Conservation (phyloP, 2,888 invertebrate species). For the Caenorhabditis sulstoni region DNA sequence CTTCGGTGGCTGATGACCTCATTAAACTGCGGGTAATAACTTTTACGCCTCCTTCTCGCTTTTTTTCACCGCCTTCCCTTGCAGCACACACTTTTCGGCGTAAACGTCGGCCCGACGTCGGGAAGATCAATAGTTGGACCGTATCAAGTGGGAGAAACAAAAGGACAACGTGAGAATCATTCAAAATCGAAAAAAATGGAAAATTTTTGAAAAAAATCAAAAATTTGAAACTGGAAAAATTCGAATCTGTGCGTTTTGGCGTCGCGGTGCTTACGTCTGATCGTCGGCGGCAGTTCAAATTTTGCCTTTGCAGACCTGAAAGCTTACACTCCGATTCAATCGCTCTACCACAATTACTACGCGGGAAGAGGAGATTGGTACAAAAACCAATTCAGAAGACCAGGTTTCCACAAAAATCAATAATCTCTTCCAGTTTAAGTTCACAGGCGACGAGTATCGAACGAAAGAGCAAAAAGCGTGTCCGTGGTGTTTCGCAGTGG, state of each 20-base stretch:
- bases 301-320: constrained; percentile 40
- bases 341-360: constrained; percentile 63
- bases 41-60: constrained; percentile 3
- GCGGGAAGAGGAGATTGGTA: constrained; percentile 66
- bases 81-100: constrained; percentile 60
- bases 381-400: constrained; percentile 59
- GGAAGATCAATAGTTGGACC: constrained; percentile 62
- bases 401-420: constrained; percentile 35
- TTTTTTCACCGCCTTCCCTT: background rate
- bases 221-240: background rate
- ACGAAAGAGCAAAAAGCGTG: constrained; percentile 70
- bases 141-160: constrained; percentile 56
- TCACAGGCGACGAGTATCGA: constrained; percentile 71
- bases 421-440: background rate
- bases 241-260: constrained; percentile 12
- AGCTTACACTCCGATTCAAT: constrained; percentile 57
- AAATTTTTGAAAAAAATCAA: constrained; percentile 6
- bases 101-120: constrained; percentile 64
- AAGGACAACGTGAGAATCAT: constrained; percentile 53
- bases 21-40: constrained; percentile 60
- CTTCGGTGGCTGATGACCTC: constrained; percentile 67
- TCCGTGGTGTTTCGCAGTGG: constrained; percentile 74
- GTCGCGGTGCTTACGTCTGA: constrained; percentile 4
- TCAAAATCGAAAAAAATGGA: constrained; percentile 1
- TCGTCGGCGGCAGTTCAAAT: constrained; percentile 15